A percentile compares a stretch with the other conserved stretches of the same genome.
phyloP scores from a whole-genome alignment of 1,140 invertebrate genomes.

The Drosophila pectinifera region DNA sequence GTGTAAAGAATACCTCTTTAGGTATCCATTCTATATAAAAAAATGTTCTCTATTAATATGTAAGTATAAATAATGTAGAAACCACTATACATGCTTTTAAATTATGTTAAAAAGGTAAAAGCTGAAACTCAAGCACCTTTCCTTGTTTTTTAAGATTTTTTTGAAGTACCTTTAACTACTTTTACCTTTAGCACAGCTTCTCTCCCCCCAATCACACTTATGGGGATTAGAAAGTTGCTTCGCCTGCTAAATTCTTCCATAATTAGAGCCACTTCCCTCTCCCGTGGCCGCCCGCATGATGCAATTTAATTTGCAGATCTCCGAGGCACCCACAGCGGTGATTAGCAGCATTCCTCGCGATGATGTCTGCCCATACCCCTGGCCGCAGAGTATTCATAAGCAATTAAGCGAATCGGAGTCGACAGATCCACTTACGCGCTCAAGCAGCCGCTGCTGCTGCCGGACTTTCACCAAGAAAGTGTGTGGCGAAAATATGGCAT shows the following conservation, averaged over 20 bases:
- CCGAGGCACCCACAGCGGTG: constrained; percentile 9
- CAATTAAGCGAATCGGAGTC: constrained; percentile 59
- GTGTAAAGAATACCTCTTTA: no score
- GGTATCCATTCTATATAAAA: no score
- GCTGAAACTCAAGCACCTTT: neutral
- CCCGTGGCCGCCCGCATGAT: constrained; percentile 10
- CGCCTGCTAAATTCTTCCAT: constrained; percentile 22
- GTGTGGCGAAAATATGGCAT: constrained; percentile 47
- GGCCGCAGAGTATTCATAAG: constrained; percentile 58
- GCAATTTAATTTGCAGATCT: constrained; percentile 43
- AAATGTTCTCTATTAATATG: no score
- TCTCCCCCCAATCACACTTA: neutral
- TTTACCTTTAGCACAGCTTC: neutral
- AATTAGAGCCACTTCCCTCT: constrained; percentile 19
- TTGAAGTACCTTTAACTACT: neutral
- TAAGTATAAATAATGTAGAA: no score
- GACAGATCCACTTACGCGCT: constrained; percentile 59
- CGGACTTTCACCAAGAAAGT: constrained; percentile 64
- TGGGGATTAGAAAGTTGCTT: constrained; percentile 42
- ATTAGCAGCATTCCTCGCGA: constrained; percentile 19
- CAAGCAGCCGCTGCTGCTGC: constrained; percentile 56
- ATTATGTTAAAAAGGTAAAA: no score
- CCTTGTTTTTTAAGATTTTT: neutral
- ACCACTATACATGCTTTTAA: no score
- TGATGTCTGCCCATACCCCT: no score